phyloP scores from a whole-genome alignment of 2,113 vertebrate genomes.

The Origma solitaria region DNA sequence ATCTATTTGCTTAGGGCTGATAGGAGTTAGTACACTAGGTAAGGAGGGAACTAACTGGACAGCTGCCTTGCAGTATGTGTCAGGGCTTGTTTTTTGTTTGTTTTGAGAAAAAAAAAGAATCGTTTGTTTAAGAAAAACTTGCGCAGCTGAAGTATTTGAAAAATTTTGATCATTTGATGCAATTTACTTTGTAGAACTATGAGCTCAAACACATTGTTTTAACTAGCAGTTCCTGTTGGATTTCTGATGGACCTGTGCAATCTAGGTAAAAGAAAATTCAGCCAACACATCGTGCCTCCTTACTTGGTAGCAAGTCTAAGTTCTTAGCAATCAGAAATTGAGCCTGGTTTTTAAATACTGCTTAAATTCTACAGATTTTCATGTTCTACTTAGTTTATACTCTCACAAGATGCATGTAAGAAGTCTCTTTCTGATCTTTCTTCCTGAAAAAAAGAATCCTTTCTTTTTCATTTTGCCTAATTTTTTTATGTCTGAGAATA shows the following conservation, averaged over 20 bases:
- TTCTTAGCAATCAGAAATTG: not conserved
- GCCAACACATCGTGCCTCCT: not conserved
- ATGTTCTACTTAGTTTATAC: not conserved
- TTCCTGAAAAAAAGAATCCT: not conserved
- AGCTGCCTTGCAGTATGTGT: not conserved
- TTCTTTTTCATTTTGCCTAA: not conserved
- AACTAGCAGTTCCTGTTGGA: not conserved
- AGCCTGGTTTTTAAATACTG: not conserved
- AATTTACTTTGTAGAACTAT: not conserved
- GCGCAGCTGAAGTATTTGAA: not conserved
- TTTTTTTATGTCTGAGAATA: not conserved
- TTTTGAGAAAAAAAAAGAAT: not conserved
- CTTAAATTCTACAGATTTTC: not conserved
- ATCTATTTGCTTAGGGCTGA: not conserved
- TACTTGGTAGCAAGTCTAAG: not conserved
- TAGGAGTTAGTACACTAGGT: not conserved
- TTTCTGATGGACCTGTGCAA: not conserved
- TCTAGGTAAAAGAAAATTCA: not conserved
- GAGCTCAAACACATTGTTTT: not conserved
- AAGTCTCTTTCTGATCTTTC: not conserved
- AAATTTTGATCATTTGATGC: not conserved
- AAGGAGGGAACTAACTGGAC: not conserved
- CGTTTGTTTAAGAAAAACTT: not conserved
- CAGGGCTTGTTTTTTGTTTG: not conserved
- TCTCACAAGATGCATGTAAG: not conserved